Conservation (phyloP, 2,797 vertebrate genomes). For the Clamator glandarius region DNA sequence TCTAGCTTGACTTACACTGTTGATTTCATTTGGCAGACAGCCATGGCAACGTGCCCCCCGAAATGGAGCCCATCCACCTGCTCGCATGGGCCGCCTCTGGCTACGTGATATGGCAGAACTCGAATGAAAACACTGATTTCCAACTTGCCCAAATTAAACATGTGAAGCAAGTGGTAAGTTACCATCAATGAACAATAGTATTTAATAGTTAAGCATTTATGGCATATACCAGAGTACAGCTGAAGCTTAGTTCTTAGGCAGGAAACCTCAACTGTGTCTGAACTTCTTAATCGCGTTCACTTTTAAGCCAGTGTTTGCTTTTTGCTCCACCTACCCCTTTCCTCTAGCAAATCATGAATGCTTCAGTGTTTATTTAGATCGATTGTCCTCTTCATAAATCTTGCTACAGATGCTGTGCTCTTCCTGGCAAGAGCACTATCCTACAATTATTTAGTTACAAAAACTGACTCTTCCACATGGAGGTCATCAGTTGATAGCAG, state of each 20-base stretch:
- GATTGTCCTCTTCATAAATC: background rate
- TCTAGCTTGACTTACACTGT: background rate
- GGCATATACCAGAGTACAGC: background rate
- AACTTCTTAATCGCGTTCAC: background rate
- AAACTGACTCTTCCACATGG: background rate
- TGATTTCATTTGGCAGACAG: constrained; percentile 78
- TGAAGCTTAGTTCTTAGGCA: background rate
- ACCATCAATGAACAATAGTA: accelerated
- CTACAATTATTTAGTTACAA: background rate
- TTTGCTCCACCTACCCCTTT: background rate
- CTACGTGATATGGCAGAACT: constrained; percentile 87
- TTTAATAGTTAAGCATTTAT: background rate
- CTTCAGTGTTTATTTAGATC: background rate
- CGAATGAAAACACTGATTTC: constrained; percentile 86
- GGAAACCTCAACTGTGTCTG: background rate
- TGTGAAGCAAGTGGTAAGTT: constrained; percentile 89
- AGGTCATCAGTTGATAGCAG: background rate
- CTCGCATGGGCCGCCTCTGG: constrained; percentile 84
- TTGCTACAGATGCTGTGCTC: background rate
- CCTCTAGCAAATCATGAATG: background rate
- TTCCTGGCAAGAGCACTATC: background rate
- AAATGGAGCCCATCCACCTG: constrained; percentile 85
- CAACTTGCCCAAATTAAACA: constrained; percentile 86
- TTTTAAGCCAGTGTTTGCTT: background rate
- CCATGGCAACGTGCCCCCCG: constrained; percentile 79